A percentile compares a stretch with the other conserved stretches of the same genome.
These are phyloP conservation scores for Tipula lateralis DNA, from an alignment of 2,888 invertebrate genomes.

Conservation along the genomic window DNA sequence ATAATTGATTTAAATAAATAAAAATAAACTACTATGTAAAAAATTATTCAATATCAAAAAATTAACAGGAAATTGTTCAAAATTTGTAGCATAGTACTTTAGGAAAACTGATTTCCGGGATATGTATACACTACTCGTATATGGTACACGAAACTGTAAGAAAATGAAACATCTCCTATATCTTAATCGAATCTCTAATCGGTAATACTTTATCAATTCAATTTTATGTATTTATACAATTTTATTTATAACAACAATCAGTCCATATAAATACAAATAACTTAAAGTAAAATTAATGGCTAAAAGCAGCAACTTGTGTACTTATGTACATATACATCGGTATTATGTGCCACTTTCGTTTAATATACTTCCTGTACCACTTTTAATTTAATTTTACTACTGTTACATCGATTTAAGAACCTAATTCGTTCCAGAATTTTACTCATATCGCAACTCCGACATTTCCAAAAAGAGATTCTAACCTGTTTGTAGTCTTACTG, in stretches of 20 bases:
- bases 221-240: background rate
- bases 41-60: background rate
- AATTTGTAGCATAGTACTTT: background rate
- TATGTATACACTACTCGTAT: background rate
- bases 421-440: no score
- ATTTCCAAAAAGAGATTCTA: no score
- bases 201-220: background rate
- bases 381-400: no score
- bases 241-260: background rate
- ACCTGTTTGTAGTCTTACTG: no score
- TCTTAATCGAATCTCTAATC: background rate
- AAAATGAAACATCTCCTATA: background rate
- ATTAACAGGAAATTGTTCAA: background rate
- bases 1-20: conserved; percentile 13
- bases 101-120: background rate
- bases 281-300: no score
- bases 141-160: background rate
- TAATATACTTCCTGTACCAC: no score
- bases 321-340: no score
- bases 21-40: background rate
- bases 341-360: no score
- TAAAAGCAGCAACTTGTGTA: no score
- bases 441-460: no score
- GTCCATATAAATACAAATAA: no score
- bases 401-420: no score